Evolutionary conservation across 2,888 invertebrate species (phyloP), one percentile per base, ranked within the genome.

Genomic region (Isoperla grammatica): DNA sequence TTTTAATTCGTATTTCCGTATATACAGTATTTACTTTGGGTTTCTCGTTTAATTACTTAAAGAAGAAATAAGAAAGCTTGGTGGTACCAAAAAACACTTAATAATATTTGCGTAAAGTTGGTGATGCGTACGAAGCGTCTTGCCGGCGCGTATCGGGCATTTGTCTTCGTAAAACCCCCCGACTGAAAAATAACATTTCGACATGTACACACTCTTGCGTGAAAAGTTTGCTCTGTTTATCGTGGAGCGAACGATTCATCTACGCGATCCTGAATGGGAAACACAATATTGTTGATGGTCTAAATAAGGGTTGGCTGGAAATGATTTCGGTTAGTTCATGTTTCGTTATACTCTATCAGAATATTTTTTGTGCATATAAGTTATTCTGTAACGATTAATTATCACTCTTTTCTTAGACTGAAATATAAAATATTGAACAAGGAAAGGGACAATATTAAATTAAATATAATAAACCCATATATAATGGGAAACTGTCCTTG

Each of bases 1-100:
- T 29, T 29, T 29, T 29, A 29, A 29, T 29, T 29, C 29, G 29
- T 6, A 29, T 29, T 29, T 29, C 8, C 29, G 5, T 29, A n/a
- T n/a, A n/a, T n/a, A 29, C 29, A 29, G 29, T 29, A 29, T 29
- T 29, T 29, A 29, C 29, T 29, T 29, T 29, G 29, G 11, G 45
- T 45, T 45, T 19, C 4, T 45, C 15, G n/a, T 17, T 45, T 45
- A 45, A 45, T 45, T 45, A 45, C 45, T 45, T 45, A 45, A 45
- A 53, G 39, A 39, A 39, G 53, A 53, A 53, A 53, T 53, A 53
- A 53, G 53, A 37, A 37, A 37, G 53, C 39, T 15, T 45, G 15
- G 15, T 13, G 37, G 6, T 2, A 17, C 53, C 39, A 53, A 53
- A 53, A 53, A 53, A 53, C 19, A 19, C 37, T 39, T 39, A 37